A percentile compares a stretch with the other conserved stretches of the same genome.
phyloP scores from a whole-genome alignment of 2,888 invertebrate genomes.

The Chelonus formosanus region DNA sequence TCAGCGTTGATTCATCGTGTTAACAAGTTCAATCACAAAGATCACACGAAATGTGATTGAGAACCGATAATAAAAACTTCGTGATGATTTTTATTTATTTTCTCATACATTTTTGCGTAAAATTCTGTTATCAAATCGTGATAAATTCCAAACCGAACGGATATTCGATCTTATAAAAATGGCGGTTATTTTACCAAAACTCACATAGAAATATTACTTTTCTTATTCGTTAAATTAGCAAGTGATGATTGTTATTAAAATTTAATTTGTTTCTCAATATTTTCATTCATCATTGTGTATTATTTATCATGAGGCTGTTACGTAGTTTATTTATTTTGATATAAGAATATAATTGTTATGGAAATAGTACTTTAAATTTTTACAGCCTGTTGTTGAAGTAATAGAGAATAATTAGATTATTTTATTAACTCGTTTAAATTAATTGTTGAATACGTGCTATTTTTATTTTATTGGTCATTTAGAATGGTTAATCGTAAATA shows the following conservation, averaged over 20 bases:
- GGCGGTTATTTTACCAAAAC: slow-evolving; percentile 35
- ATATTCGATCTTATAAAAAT: slow-evolving; percentile 33
- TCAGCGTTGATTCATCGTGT: slow-evolving; percentile 26
- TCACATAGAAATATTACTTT: background rate
- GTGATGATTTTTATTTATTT: no score
- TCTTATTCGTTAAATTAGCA: background rate
- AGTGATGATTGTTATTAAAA: background rate
- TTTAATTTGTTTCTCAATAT: slow-evolving; percentile 4
- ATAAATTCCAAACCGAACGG: background rate
- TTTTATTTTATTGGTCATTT: background rate
- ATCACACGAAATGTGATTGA: slow-evolving; percentile 15
- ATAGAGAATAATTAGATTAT: slow-evolving; percentile 24
- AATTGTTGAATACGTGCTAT: background rate
- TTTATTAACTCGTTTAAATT: slow-evolving; percentile 15
- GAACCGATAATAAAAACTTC: background rate
- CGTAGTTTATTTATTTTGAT: slow-evolving; percentile 10
- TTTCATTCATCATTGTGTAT: slow-evolving; percentile 23
- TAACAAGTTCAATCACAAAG: slow-evolving; percentile 4
- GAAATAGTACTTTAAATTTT: no score
- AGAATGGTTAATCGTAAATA: slow-evolving; percentile 3
- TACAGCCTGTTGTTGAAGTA: slow-evolving; percentile 26
- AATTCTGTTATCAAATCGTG: slow-evolving; percentile 1
- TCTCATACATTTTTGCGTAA: background rate
- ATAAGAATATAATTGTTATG: background rate
- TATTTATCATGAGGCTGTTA: no score